These are phyloP conservation scores for Passerina amoena DNA, from an alignment of 2,113 vertebrate species.

Conservation along the genomic window DNA sequence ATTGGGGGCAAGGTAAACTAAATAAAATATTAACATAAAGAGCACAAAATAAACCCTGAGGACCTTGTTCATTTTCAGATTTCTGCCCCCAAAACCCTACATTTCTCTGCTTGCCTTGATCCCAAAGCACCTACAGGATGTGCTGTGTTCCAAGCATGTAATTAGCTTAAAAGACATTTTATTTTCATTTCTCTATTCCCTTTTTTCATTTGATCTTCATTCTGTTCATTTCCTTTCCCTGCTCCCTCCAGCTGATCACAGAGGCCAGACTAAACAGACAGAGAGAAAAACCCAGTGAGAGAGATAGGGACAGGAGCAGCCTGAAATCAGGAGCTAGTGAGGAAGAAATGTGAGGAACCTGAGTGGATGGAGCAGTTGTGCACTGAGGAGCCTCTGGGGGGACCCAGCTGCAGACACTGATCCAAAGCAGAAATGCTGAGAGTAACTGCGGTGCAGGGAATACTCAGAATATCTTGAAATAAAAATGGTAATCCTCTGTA, in stretches of 20 bases:
- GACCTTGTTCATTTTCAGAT: not conserved
- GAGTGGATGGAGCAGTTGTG: not conserved
- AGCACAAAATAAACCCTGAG: not conserved
- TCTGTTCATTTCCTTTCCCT: not conserved
- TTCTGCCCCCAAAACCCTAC: not conserved
- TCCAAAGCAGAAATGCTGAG: not conserved
- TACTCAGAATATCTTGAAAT: not conserved
- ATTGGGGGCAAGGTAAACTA: not conserved
- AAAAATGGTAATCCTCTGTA: not conserved
- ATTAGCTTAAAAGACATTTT: not conserved
- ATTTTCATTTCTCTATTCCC: not conserved
- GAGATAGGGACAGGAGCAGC: not conserved
- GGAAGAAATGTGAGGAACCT: not conserved
- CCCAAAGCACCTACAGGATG: not conserved
- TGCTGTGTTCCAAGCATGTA: not conserved
- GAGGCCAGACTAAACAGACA: not conserved
- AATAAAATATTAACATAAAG: not conserved
- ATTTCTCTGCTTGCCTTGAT: not conserved
- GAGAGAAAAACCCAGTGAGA: not conserved
- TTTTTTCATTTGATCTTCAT: not conserved
- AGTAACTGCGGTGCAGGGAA: not conserved
- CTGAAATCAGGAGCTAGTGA: not conserved
- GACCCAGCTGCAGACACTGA: not conserved
- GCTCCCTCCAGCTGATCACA: not conserved
- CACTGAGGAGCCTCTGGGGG: not conserved